Evolutionary conservation across 2,113 vertebrate genomes (phyloP), one percentile per base, ranked within the genome.

Genomic region (Ramphastos sulfuratus): DNA sequence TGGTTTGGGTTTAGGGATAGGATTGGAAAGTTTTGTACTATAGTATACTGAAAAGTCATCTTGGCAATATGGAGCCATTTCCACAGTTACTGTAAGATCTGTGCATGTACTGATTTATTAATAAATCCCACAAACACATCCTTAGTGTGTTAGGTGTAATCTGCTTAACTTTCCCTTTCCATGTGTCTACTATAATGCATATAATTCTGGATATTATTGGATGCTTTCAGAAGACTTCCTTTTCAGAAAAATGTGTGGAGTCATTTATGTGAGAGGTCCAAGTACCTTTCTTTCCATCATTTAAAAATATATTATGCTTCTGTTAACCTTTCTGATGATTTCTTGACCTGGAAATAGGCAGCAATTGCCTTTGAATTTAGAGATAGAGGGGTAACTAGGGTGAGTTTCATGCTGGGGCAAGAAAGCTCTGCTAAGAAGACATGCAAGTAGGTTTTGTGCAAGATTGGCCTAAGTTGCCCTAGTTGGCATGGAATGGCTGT

Each of bases 31-130:
- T 54, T 84, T 59, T 87, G 35, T 54, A 42, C 37, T 8, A 23
- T 28, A 37, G 17, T 24, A 11, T 46, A 10, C 63, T 77, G 37
- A 85, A 81, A 94, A 92, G 52, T 52, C 30, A 0, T 70, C 80
- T 65, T 94, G 14, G 35, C 6, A 4, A 17, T 82, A 50, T 58
- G 33, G 48, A 91, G 30, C 39, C 10, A 7, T 94, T 96, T 94
- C 78, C 94, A 46, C n/a, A 73, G 87, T 87, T 96, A 24, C 80
- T 95, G 1, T 63, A 90, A 82, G 23, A 83, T 74, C 76, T 94
- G 71, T 88, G 81, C 94, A 94, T 89, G 75, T 72, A 65, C 92
- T 96, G 71, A 89, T 92, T 88, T 84, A 91, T 93, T 72, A 96
- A 93, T 83, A 37, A 96, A 93, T 90, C n/a, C 23, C n/a, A 71